A percentile compares a stretch with the other conserved stretches of the same genome.
Conservation (phyloP, 2,888 invertebrate genomes). For the Boloria euphrosyne region DNA sequence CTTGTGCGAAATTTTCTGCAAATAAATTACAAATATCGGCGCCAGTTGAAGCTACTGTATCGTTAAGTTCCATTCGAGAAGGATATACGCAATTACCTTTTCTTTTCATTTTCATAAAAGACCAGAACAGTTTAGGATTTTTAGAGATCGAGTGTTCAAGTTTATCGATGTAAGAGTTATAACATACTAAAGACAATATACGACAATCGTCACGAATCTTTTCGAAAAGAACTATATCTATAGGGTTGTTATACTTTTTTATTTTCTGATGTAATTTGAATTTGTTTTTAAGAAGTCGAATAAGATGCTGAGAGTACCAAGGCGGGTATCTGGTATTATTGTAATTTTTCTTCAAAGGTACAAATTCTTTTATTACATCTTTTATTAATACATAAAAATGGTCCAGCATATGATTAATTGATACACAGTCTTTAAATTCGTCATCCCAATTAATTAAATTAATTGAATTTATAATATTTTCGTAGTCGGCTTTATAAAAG, state of each 20-base stretch:
- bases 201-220: no score
- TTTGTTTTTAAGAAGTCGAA: neutral
- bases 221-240: no score
- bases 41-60: no score
- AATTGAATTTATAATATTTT: no score
- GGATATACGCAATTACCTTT: neutral
- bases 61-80: no score
- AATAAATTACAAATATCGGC: no score
- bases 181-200: no score
- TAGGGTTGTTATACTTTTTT: neutral
- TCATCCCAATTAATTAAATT: no score
- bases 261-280: no score
- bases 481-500: neutral
- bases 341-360: neutral
- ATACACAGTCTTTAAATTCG: neutral
- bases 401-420: neutral
- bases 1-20: no score
- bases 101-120: neutral
- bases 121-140: slow-evolving; percentile 3
- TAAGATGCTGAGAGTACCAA: no score
- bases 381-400: neutral
- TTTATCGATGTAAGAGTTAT: neutral
- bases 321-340: no score
- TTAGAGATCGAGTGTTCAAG: neutral
- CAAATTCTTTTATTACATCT: neutral